phyloP scores from a whole-genome alignment of 1,140 invertebrate genomes.

The Drosophila bifasciata region DNA sequence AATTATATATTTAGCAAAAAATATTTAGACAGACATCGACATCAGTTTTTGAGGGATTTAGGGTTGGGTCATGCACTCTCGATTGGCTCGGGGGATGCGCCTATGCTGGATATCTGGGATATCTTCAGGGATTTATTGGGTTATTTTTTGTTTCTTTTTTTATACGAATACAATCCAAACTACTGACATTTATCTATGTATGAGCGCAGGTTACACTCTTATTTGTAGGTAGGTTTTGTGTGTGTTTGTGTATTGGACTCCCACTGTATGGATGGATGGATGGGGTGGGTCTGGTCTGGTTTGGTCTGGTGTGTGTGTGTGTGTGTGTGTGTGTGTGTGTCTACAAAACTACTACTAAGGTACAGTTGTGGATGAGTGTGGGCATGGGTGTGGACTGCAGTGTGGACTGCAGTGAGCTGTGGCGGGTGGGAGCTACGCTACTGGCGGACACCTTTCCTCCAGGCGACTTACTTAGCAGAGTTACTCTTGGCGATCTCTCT shows the following conservation, averaged over 20 bases:
- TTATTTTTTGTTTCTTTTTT: slow-evolving; percentile 13
- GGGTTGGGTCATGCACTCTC: slow-evolving; percentile 21
- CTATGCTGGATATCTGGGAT: slow-evolving; percentile 3
- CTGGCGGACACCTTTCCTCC: slow-evolving; percentile 8
- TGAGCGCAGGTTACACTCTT: slow-evolving; percentile 15
- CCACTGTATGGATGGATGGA: slow-evolving; percentile 14
- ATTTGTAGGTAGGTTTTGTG: slow-evolving; percentile 26
- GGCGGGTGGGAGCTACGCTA: background rate
- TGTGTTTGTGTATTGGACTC: slow-evolving; percentile 9
- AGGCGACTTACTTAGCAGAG: slow-evolving; percentile 33
- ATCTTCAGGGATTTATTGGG: slow-evolving; percentile 23
- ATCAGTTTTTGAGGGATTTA: slow-evolving; percentile 22
- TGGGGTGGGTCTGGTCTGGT: slow-evolving; percentile 6
- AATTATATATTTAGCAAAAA: slow-evolving; percentile 22
- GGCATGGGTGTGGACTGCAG: background rate
- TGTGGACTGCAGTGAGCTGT: background rate
- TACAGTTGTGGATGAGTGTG: slow-evolving; percentile 56
- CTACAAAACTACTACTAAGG: slow-evolving; percentile 82
- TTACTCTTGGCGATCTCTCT: slow-evolving; percentile 28
- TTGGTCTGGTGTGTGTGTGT: slow-evolving; percentile 29
- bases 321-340: too few relatives aligned
- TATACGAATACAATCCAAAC: slow-evolving; percentile 36
- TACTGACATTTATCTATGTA: slow-evolving; percentile 59
- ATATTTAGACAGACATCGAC: slow-evolving; percentile 38
- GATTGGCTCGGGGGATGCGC: slow-evolving; percentile 15